Evolutionary conservation across 2,888 invertebrate species (phyloP).

Genomic region (Andricus quercusramuli): DNA sequence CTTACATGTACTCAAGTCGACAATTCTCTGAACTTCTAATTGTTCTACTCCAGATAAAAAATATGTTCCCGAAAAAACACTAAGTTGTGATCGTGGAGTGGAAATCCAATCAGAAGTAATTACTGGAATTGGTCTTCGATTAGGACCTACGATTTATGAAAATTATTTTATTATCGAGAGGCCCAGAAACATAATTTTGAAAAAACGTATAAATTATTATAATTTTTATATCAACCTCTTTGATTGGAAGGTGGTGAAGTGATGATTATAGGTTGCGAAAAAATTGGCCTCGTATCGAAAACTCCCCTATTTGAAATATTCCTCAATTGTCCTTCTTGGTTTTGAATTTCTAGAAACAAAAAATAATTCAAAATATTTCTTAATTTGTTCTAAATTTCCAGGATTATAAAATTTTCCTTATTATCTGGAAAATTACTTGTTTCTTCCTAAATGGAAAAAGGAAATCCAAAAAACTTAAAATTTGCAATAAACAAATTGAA

Average conservation of each 20-base stretch:
- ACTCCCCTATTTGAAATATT: background rate
- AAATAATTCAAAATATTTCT: background rate
- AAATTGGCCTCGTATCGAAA: slow-evolving; percentile 2
- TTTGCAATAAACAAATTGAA: background rate
- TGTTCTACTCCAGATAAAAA: slow-evolving; percentile 86
- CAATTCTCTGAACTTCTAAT: slow-evolving; percentile 88
- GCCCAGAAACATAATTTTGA: background rate
- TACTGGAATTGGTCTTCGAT: slow-evolving; percentile 82
- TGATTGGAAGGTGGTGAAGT: slow-evolving; percentile 59
- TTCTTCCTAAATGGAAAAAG: background rate
- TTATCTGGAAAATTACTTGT: background rate
- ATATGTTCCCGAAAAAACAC: slow-evolving; percentile 85
- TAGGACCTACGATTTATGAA: slow-evolving; percentile 46
- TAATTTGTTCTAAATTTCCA: background rate
- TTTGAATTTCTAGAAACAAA: slow-evolving; percentile 11
- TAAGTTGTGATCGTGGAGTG: slow-evolving; percentile 81
- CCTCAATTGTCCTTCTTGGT: background rate
- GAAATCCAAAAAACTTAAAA: background rate
- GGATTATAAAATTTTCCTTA: background rate
- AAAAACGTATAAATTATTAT: background rate
- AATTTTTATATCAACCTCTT: slow-evolving; percentile 22
- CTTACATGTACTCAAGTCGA: slow-evolving; percentile 88
- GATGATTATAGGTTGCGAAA: slow-evolving; percentile 52
- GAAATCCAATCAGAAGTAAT: slow-evolving; percentile 83
- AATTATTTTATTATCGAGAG: background rate